Evolutionary conservation across 2,888 invertebrate species (phyloP), one percentile per base, ranked within the genome.

Genomic region (Blera fallax): DNA sequence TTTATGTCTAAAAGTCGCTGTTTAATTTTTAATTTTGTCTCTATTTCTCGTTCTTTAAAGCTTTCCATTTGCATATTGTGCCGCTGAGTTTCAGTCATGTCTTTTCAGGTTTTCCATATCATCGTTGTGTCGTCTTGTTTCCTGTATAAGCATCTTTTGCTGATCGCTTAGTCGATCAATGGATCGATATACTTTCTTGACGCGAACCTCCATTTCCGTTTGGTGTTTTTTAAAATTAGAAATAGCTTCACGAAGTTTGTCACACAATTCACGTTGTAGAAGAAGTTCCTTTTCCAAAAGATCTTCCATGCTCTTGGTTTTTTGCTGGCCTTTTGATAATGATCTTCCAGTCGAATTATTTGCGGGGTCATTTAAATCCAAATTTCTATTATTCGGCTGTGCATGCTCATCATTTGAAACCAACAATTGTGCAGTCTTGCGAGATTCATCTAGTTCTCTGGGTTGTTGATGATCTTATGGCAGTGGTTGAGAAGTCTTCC

Each of bases 181-280:
- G 43, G 62, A 62, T 37, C 43, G 62, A 34, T 27, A 62, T 40
- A 40, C 24, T 62, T 62, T 62, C 21, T 62, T 43, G 14, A 64
- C n/a, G n/a, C n/a, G n/a, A n/a, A n/a, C n/a, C n/a, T n/a, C 45
- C 43, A 27, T 64, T 58, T 58, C 32, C 11, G 56, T 37, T 58
- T 58, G 56, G 56, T 58, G 11, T 34, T 58, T 58, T 58, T 34
- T 18, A 14, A 58, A 34, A 58, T 34, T 58, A 10, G 16, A 58
- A 58, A 58, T 16, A 58, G 56, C 56, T 34, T 37, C 56, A 21
- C 56, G 4, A 11, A 58, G 32, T n/a, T 32, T 16, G 14, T 58
- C 56, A 34, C 50, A 34, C 14, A 65, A 8, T 16, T 50, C 50
- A 18, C 34, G 32, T 34, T 65, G 65, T 18, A 50, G 18, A 50